A percentile compares a stretch with the other conserved stretches of the same genome.
Conservation (phyloP, 1,140 invertebrate genomes). For the Phymastichus coffea region DNA sequence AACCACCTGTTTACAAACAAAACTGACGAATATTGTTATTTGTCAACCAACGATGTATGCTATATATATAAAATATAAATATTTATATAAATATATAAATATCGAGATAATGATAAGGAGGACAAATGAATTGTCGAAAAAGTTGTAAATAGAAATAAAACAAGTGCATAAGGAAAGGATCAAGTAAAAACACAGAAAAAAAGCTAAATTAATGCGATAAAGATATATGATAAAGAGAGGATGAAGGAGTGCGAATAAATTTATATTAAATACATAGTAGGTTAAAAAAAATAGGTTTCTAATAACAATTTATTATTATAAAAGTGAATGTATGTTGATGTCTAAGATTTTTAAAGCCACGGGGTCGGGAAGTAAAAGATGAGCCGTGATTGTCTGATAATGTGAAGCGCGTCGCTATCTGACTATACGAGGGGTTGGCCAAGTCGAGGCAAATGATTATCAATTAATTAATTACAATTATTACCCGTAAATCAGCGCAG, state of each 20-base stretch:
- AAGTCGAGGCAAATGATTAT: slow-evolving; percentile 11
- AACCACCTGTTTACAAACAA: slow-evolving; percentile 14
- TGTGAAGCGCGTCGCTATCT: not conserved
- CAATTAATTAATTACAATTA: slow-evolving; percentile 47
- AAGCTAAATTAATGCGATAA: slow-evolving; percentile 23
- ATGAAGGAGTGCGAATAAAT: slow-evolving; percentile 38
- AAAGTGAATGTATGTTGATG: slow-evolving; percentile 55
- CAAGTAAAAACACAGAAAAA: not conserved
- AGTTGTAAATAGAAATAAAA: slow-evolving; percentile 43
- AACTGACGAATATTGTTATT: not conserved
- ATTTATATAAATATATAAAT: slow-evolving; percentile 27
- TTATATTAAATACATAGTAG: slow-evolving; percentile 51
- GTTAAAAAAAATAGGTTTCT: slow-evolving; percentile 51
- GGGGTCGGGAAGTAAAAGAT: not conserved
- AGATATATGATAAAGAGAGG: slow-evolving; percentile 12
- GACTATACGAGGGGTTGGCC: not conserved
- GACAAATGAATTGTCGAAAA: slow-evolving; percentile 35
- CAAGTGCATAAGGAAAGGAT: not conserved
- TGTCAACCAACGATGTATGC: slow-evolving; percentile 11
- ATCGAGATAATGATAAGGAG: slow-evolving; percentile 12
- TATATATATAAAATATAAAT: slow-evolving; percentile 11
- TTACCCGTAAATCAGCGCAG: slow-evolving; percentile 42
- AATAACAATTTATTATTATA: slow-evolving; percentile 54
- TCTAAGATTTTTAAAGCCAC: slow-evolving; percentile 52
- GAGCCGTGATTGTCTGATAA: not conserved